phyloP scores from a whole-genome alignment of 2,113 vertebrate genomes.

The Sarotherodon lohbergeri region DNA sequence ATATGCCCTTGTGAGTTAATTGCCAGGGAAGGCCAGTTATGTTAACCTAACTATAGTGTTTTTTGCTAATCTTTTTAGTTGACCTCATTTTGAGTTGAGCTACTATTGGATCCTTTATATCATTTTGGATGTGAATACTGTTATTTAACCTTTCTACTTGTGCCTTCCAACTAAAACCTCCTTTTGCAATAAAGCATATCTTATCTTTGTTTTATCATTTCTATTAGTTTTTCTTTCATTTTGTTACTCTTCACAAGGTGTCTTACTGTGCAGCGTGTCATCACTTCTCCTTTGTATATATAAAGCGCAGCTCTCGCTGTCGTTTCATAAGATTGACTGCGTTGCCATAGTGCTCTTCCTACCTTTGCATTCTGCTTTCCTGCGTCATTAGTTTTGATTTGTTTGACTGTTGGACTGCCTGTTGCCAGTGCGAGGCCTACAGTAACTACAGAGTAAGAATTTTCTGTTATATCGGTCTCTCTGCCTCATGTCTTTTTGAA shows the following conservation, averaged over 20 bases:
- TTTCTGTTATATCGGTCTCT: not conserved
- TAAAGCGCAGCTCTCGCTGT: not conserved
- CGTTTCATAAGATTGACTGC: not conserved
- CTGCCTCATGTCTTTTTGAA: not conserved
- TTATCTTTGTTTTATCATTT: not conserved
- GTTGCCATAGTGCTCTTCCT: not conserved
- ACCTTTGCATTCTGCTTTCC: not conserved
- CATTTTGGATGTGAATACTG: not conserved
- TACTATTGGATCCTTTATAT: not conserved
- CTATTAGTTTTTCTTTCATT: not conserved
- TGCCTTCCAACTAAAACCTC: not conserved
- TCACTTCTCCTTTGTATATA: not conserved
- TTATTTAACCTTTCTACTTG: not conserved
- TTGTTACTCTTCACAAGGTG: not conserved
- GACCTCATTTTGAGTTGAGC: not conserved
- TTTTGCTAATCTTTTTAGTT: not conserved
- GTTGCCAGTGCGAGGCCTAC: not conserved
- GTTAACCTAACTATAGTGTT: not conserved
- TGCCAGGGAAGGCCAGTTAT: not conserved
- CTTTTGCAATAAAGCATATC: not conserved
- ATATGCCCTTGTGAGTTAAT: not conserved
- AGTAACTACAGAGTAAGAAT: not conserved
- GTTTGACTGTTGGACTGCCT: not conserved
- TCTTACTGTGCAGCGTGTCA: not conserved
- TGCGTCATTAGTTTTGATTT: not conserved